Percentiles rank a stretch among this genome's conserved stretches.
These are phyloP conservation scores for Tethea ocularis DNA, from an alignment of 2,888 invertebrate species.

Conservation along the genomic window DNA sequence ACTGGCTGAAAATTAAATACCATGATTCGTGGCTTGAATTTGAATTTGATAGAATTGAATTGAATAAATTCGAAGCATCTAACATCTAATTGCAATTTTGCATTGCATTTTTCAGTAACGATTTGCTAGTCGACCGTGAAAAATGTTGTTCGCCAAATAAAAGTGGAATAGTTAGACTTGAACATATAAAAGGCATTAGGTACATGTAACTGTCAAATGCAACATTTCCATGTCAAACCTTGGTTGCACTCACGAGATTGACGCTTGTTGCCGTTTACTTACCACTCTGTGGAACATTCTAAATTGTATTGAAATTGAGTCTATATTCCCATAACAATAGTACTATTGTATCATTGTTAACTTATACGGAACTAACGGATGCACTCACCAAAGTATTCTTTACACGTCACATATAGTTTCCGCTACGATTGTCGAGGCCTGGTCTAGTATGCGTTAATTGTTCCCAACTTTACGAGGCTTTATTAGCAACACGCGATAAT, in stretches of 20 bases:
- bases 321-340: slow-evolving; percentile 25
- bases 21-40: not conserved
- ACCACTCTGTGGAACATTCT: slow-evolving; percentile 10
- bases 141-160: not conserved
- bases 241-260: slow-evolving; percentile 33
- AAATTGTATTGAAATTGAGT: slow-evolving; percentile 28
- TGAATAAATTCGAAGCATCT: too few relatives aligned
- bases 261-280: slow-evolving; percentile 24
- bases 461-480: slow-evolving; percentile 40
- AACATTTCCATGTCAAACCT: slow-evolving; percentile 24
- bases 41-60: not conserved
- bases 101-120: too few relatives aligned
- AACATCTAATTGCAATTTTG: too few relatives aligned
- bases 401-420: slow-evolving; percentile 68
- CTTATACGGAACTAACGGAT: slow-evolving; percentile 73
- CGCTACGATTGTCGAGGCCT: slow-evolving; percentile 62
- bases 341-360: slow-evolving; percentile 33
- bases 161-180: not conserved
- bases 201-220: not conserved
- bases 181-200: not conserved
- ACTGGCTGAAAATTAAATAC: not conserved
- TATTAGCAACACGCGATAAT: slow-evolving; percentile 50
- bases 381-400: slow-evolving; percentile 61
- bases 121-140: not conserved
- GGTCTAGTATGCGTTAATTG: slow-evolving; percentile 63